phyloP scores from a whole-genome alignment of 2,797 vertebrate species.

The Anniella stebbinsi region DNA sequence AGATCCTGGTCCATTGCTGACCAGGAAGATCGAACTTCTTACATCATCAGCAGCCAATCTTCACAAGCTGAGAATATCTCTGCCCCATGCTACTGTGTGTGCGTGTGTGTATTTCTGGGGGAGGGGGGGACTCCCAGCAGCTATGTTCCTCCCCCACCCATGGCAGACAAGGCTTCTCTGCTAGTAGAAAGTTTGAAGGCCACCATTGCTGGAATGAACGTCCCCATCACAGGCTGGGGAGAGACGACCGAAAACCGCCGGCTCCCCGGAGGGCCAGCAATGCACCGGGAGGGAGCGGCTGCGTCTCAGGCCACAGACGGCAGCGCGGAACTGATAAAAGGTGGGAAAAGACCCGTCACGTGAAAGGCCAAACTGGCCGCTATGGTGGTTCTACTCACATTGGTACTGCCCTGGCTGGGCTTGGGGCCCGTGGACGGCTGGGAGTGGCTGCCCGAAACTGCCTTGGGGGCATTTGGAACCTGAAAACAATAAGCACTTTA shows the following conservation, averaged over 20 bases:
- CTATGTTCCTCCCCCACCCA: neutral
- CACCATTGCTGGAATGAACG: neutral
- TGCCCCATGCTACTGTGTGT: neutral
- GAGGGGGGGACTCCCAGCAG: neutral
- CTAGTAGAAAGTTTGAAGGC: neutral
- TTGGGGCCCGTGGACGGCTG: conserved; percentile 20
- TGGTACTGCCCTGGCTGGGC: conserved; percentile 39
- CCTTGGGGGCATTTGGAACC: conserved; percentile 43
- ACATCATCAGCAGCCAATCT: no score
- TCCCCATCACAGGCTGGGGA: neutral
- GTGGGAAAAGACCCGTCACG: rapidly evolving
- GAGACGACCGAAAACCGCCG: neutral
- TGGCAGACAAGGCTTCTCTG: neutral
- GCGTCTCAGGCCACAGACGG: neutral
- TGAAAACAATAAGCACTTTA: conserved; percentile 51
- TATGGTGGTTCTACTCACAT: conserved; percentile 1
- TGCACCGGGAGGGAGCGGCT: neutral
- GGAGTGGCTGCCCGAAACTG: conserved; percentile 32
- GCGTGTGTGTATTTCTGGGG: neutral
- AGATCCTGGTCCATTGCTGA: neutral
- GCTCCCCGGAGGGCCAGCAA: neutral
- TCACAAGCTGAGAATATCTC: neutral
- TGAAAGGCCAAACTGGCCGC: neutral
- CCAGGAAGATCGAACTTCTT: neutral
- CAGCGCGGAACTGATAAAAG: neutral